These are phyloP conservation scores for Nomada flava DNA, from an alignment of 2,888 invertebrate genomes.

Conservation along the genomic window DNA sequence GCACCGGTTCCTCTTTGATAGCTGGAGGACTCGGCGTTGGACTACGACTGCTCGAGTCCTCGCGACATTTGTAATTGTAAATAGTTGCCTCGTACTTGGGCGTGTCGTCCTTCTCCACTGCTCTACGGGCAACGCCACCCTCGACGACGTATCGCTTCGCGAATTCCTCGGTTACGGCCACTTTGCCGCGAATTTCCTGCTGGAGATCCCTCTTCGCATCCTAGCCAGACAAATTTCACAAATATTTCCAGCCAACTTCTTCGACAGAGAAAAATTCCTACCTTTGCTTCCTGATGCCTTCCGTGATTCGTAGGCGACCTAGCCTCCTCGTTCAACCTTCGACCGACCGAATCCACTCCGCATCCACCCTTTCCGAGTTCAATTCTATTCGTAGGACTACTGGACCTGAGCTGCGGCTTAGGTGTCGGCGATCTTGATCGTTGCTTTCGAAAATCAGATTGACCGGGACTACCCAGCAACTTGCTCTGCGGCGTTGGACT, in stretches of 20 bases:
- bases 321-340: constrained; percentile 50
- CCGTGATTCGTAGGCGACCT: constrained; percentile 74
- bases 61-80: constrained; percentile 80
- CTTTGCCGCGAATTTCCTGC: constrained; percentile 73
- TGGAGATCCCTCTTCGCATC: constrained; percentile 78
- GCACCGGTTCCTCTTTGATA: constrained; percentile 71
- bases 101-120: constrained; percentile 77
- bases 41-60: constrained; percentile 79
- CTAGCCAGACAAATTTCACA: constrained; percentile 53
- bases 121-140: constrained; percentile 79
- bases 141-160: constrained; percentile 80
- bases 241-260: not conserved
- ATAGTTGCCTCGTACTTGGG: constrained; percentile 81
- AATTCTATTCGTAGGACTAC: constrained; percentile 74
- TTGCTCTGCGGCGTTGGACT: constrained; percentile 86
- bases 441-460: constrained; percentile 73
- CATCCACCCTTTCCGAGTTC: constrained; percentile 48
- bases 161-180: constrained; percentile 79
- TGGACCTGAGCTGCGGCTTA: constrained; percentile 81
- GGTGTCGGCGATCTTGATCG: constrained; percentile 84
- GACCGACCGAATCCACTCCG: constrained; percentile 46
- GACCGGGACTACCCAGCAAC: constrained; percentile 81
- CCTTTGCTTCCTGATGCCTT: constrained; percentile 76
- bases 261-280: constrained; percentile 38
- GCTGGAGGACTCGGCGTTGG: constrained; percentile 74